Base-by-base conservation (phyloP, 2,888 invertebrate species). In the Taenaris catops region DNA sequence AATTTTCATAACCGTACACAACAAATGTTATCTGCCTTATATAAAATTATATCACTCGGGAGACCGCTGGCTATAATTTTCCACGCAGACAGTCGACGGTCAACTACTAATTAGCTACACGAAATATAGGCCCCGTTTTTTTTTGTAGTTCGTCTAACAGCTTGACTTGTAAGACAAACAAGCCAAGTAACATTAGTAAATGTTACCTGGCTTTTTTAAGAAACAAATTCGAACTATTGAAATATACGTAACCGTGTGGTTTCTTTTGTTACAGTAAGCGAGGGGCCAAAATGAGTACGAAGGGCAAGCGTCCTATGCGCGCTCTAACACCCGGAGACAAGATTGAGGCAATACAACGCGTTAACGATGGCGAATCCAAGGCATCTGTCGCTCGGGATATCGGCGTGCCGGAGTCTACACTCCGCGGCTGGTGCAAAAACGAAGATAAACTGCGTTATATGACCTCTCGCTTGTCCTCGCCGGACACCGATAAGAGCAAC, bases 351-450 rank as follows among this genome's bases (percentile, higher is more conserved):
- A 93, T 96, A 51, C 91, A 93, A 55, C 87, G 95, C 47, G 94
- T 96, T 24, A 94, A 94, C 80, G 92, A 93, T 66, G 95, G 95
- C 31, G 94, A 95, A 69, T 94, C 94, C 36, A 95, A 95, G 62
- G 95, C 95, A 1, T 94, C 94, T 0, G 95, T 95, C 1, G 95
- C 95, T 1, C 88, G 95, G 1, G 94, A 94, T 66, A 94, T 95
- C 61, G 94, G 94, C 17, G 94, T 95, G 8, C 95, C 95, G 0
- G 95, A 95, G 70, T 95, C 94, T 1, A 95, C 95, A 4, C 83
- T 95, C 7, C 89, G 95, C 1, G 95, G 95, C 38, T 95, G 95
- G 95, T 95, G 95, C 76, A 95, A 95, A 71, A 93, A 94, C 62
- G 94, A 94, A 63, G 92, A 93, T 55, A 95, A 95, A 69, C 71